phyloP scores from a whole-genome alignment of 1,140 invertebrate species.

The Aethina tumida region DNA sequence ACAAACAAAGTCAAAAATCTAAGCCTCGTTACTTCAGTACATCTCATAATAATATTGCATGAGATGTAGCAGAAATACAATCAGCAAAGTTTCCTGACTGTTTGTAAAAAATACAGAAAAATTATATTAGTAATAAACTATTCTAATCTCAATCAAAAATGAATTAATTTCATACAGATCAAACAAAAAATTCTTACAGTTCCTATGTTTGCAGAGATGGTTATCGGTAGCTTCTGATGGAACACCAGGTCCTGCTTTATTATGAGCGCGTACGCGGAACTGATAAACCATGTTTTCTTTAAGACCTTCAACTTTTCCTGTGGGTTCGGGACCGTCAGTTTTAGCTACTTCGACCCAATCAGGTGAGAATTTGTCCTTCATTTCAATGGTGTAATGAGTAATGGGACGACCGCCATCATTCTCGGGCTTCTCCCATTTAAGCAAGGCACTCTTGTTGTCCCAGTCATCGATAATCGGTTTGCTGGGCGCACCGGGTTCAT shows the following conservation, averaged over 20 bases:
- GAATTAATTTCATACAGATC: conserved; percentile 16
- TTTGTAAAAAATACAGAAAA: conserved; percentile 3
- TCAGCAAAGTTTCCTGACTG: background rate
- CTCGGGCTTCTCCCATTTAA: conserved; percentile 84
- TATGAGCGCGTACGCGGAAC: conserved; percentile 84
- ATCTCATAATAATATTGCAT: no score
- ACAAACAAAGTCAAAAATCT: no score
- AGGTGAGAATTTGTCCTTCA: conserved; percentile 86
- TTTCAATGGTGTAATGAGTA: conserved; percentile 88
- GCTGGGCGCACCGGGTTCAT: conserved; percentile 77
- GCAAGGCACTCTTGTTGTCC: conserved; percentile 79
- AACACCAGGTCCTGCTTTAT: conserved; percentile 79
- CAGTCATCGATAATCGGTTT: conserved; percentile 91
- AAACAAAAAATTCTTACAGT: conserved; percentile 58
- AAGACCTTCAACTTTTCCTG: conserved; percentile 73
- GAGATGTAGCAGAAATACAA: no score
- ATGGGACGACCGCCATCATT: conserved; percentile 93
- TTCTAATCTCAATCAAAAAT: conserved; percentile 10
- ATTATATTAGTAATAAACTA: conserved; percentile 1
- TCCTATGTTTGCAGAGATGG: conserved; percentile 86
- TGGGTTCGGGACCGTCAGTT: conserved; percentile 65
- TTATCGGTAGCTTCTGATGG: conserved; percentile 88
- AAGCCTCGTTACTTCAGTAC: no score
- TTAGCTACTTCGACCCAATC: conserved; percentile 84
- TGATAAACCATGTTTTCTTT: conserved; percentile 92